These are phyloP conservation scores for Lasiommata megera DNA, from an alignment of 2,888 invertebrate species.

Conservation along the genomic window DNA sequence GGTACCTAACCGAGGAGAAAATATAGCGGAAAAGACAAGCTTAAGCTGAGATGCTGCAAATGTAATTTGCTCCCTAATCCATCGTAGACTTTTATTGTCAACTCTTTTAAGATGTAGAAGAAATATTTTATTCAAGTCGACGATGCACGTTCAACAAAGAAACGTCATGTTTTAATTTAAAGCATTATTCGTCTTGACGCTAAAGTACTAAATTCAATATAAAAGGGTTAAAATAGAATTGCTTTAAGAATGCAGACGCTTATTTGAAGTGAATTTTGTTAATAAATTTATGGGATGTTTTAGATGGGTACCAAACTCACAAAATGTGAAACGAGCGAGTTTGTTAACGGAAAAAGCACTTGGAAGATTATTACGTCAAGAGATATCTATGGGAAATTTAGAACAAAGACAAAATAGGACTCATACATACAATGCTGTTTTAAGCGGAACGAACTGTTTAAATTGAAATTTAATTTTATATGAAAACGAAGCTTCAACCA, in stretches of 20 bases:
- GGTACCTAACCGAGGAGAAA: slow-evolving; percentile 40
- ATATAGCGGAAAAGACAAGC: slow-evolving; percentile 39
- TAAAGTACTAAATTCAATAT: slow-evolving; percentile 7
- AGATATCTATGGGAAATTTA: too few species aligned
- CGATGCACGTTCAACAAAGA: slow-evolving; percentile 19
- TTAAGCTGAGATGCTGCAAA: slow-evolving; percentile 44
- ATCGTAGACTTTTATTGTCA: slow-evolving; percentile 40
- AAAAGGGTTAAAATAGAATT: background rate
- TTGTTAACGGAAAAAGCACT: too few species aligned
- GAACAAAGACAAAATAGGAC: too few species aligned
- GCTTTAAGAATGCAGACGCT: background rate
- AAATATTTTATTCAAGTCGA: slow-evolving; percentile 24
- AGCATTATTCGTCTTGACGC: slow-evolving; percentile 6
- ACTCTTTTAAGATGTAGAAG: slow-evolving; percentile 24
- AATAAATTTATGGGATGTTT: too few species aligned
- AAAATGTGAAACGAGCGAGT: too few species aligned
- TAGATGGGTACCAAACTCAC: too few species aligned
- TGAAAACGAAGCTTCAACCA: too few species aligned
- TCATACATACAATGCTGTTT: too few species aligned
- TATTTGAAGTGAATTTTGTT: background rate
- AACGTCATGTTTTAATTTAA: slow-evolving; percentile 18
- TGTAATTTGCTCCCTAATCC: slow-evolving; percentile 47
- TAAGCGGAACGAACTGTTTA: too few species aligned
- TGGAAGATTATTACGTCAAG: too few species aligned
- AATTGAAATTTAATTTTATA: too few species aligned